Evolutionary conservation across 2,113 vertebrate genomes (phyloP).

Genomic region (Coreoperca whiteheadi): DNA sequence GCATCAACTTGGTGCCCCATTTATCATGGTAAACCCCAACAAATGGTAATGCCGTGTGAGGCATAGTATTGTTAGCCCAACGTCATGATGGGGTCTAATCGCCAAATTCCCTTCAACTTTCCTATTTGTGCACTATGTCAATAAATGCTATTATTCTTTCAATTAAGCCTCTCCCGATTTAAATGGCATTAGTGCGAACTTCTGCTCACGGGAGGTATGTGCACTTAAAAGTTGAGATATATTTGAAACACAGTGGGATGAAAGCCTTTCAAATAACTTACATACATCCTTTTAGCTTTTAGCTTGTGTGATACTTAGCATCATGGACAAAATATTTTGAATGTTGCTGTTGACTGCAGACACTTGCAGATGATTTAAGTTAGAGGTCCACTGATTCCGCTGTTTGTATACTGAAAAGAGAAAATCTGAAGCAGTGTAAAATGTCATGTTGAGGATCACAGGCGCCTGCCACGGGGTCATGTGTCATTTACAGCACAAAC

Average conservation of each 20-base stretch:
- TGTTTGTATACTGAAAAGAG: neutral
- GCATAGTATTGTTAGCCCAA: no score
- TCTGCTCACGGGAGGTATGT: neutral
- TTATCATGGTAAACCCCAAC: no score
- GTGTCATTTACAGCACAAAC: slow-evolving; percentile 14
- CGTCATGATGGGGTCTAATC: no score
- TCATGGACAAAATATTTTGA: neutral
- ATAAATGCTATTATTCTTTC: no score
- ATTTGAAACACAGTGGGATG: neutral
- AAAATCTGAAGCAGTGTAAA: neutral
- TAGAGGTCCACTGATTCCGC: neutral
- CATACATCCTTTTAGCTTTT: neutral
- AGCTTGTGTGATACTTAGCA: neutral
- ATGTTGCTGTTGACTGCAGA: neutral
- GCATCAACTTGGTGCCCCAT: no score
- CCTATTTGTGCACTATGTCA: no score
- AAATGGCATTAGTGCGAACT: no score
- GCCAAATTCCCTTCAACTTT: no score
- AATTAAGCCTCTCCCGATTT: no score
- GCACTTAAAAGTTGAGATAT: neutral
- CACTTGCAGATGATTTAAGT: neutral
- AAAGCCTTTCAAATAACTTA: no score
- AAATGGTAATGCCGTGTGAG: no score
- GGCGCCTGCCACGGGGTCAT: neutral
- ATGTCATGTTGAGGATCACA: slow-evolving; percentile 9